These are phyloP conservation scores for Glyphotaelius pellucidus DNA, from an alignment of 2,888 invertebrate genomes.

Conservation along the genomic window DNA sequence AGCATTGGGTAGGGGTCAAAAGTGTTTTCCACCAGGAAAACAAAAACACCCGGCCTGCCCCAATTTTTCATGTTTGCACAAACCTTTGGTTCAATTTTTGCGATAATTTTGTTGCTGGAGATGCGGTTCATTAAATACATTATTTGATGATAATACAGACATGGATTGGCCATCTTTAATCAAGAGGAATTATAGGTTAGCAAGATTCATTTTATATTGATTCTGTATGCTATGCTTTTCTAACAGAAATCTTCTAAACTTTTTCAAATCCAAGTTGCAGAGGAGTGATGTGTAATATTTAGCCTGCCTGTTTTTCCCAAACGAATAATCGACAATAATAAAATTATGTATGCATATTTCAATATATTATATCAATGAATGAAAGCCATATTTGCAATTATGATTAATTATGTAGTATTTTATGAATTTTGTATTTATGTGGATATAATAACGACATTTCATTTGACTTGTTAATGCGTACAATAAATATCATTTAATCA, in stretches of 20 bases:
- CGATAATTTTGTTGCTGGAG: too few species aligned
- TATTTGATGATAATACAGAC: neutral
- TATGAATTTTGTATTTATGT: neutral
- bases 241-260: neutral
- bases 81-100: too few species aligned
- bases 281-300: neutral
- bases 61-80: too few species aligned
- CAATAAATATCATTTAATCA: neutral
- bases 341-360: neutral
- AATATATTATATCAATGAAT: neutral
- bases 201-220: neutral
- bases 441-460: neutral
- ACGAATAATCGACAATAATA: neutral
- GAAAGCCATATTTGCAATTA: neutral
- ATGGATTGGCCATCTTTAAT: neutral
- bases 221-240: neutral
- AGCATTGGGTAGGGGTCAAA: too few species aligned
- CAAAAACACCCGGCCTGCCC: too few species aligned
- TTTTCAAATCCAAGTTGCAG: neutral
- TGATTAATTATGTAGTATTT: neutral
- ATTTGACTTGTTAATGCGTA: neutral
- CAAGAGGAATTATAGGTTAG: neutral
- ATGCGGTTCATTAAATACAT: too few species aligned
- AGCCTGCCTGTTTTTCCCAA: neutral
- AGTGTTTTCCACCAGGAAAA: too few species aligned